These are phyloP conservation scores for Etheostoma spectabile DNA, from an alignment of 2,113 vertebrate species.

Conservation along the genomic window DNA sequence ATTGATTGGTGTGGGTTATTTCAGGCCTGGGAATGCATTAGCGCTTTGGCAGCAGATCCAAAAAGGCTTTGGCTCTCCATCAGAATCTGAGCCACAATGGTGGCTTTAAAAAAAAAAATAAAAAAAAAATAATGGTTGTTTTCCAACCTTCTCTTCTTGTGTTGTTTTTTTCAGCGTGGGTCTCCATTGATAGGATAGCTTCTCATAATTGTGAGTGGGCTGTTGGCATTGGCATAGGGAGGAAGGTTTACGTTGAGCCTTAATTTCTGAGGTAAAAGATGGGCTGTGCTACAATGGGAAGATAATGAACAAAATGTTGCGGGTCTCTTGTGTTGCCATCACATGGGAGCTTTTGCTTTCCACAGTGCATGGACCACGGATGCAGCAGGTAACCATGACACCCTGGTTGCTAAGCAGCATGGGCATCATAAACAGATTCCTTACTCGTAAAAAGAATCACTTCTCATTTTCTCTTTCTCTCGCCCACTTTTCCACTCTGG, in stretches of 20 bases:
- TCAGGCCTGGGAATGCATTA: slow-evolving; percentile 62
- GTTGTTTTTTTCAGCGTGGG: slow-evolving; percentile 28
- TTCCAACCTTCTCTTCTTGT: slow-evolving; percentile 33
- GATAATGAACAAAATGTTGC: slow-evolving; percentile 48
- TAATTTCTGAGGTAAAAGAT: slow-evolving; percentile 41
- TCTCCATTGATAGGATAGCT: slow-evolving; percentile 25
- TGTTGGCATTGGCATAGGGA: slow-evolving; percentile 2
- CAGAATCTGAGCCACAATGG: slow-evolving; percentile 46
- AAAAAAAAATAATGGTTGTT: slow-evolving; percentile 65
- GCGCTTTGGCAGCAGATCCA: slow-evolving; percentile 65
- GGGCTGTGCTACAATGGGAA: background rate
- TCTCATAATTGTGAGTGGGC: slow-evolving; percentile 42
- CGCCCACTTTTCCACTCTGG: background rate
- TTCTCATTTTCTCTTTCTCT: background rate
- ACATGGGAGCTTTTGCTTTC: slow-evolving; percentile 31
- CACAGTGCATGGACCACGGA: slow-evolving; percentile 34
- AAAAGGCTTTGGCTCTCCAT: slow-evolving; percentile 66
- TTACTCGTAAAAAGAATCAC: slow-evolving; percentile 42
- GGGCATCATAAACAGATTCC: slow-evolving; percentile 63
- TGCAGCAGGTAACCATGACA: slow-evolving; percentile 71
- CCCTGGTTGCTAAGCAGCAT: slow-evolving; percentile 66
- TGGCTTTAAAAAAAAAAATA: slow-evolving; percentile 40
- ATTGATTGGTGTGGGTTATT: slow-evolving; percentile 67
- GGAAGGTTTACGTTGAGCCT: slow-evolving; percentile 11
- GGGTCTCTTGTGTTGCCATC: slow-evolving; percentile 32